Evolutionary conservation across 1,140 invertebrate genomes (phyloP).

Genomic region (Mesaphorura yosii): DNA sequence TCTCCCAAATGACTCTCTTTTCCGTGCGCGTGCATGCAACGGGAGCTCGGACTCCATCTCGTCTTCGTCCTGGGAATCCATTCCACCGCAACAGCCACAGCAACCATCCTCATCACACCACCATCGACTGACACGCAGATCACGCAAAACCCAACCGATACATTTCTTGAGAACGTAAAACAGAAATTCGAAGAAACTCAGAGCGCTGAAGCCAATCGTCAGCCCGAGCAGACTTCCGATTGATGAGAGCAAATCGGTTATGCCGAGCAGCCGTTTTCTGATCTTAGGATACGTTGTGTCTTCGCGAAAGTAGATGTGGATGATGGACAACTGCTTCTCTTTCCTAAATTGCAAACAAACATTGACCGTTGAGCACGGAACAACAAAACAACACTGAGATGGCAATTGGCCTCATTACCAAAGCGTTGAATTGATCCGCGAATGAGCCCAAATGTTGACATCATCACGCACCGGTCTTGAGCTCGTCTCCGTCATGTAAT

Average conservation of each 20-base stretch:
- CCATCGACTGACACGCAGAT: too few relatives aligned
- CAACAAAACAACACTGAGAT: neutral
- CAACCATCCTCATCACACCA: too few relatives aligned
- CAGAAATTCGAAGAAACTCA: neutral
- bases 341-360: neutral
- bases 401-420: neutral
- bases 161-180: too few relatives aligned
- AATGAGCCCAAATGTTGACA: neutral
- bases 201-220: neutral
- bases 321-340: conserved; percentile 14
- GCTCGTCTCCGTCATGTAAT: conserved; percentile 9
- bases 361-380: neutral
- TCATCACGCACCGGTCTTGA: conserved; percentile 8
- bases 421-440: neutral
- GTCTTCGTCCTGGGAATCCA: too few relatives aligned
- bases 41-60: too few relatives aligned
- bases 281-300: conserved; percentile 17
- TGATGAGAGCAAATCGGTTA: conserved; percentile 11
- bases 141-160: too few relatives aligned
- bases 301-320: conserved; percentile 20
- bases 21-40: too few relatives aligned
- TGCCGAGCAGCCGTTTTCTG: conserved; percentile 17
- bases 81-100: too few relatives aligned
- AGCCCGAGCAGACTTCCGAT: neutral
- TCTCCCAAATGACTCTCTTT: too few relatives aligned